A percentile compares a stretch with the other conserved stretches of the same genome.
Conservation (phyloP, 2,113 vertebrate genomes). For the Pollachius pollachius region DNA sequence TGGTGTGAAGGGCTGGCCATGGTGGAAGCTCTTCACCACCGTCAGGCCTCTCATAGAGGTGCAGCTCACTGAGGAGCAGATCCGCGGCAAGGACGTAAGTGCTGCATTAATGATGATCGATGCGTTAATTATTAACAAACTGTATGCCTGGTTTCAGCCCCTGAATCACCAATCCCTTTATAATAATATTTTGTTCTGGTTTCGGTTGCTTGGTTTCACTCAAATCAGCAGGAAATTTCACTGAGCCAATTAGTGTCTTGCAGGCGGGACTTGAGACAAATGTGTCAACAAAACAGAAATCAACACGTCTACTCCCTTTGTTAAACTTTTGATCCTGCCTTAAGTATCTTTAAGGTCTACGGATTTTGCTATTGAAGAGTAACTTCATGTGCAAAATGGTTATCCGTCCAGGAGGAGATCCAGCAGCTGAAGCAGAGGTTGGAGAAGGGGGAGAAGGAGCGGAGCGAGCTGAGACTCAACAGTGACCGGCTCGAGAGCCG, state of each 20-base stretch:
- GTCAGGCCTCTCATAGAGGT: slow-evolving; percentile 93
- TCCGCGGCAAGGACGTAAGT: slow-evolving; percentile 90
- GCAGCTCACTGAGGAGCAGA: slow-evolving; percentile 94
- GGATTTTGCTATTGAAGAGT: too few relatives aligned
- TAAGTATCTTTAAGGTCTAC: too few relatives aligned
- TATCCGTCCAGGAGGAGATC: slow-evolving; percentile 85
- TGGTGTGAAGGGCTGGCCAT: slow-evolving; percentile 91
- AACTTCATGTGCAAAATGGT: too few relatives aligned
- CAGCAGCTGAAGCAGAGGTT: slow-evolving; percentile 87
- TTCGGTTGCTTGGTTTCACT: too few relatives aligned
- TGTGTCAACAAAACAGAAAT: too few relatives aligned
- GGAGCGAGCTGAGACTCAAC: slow-evolving; percentile 90
- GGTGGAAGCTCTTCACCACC: slow-evolving; percentile 95
- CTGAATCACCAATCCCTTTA: not conserved
- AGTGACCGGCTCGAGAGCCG: slow-evolving; percentile 91
- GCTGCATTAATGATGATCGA: not conserved
- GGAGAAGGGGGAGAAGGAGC: slow-evolving; percentile 93
- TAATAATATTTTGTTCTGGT: too few relatives aligned
- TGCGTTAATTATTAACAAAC: not conserved
- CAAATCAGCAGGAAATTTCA: too few relatives aligned
- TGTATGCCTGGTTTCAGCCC: not conserved
- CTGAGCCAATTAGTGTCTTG: too few relatives aligned
- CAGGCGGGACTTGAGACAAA: too few relatives aligned
- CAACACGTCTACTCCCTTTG: too few relatives aligned
- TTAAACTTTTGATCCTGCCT: too few relatives aligned